Evolutionary conservation across 35 echinoderm and acorn worm genomes (phyloP).

Genomic region (Heliocidaris erythrogramma): DNA sequence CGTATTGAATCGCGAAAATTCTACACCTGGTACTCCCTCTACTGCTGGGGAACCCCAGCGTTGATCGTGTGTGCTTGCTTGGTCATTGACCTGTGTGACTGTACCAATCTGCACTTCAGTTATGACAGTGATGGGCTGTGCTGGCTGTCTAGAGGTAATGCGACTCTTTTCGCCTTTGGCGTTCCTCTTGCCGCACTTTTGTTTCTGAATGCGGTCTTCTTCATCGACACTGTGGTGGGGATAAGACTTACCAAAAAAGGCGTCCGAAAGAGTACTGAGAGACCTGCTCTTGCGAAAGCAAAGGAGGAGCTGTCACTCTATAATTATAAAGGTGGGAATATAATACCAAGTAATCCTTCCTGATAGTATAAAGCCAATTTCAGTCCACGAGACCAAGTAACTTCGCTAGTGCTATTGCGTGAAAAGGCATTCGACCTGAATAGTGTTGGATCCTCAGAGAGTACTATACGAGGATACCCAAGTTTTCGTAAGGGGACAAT

Average conservation of each 20-base stretch:
- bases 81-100: background rate
- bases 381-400: no score
- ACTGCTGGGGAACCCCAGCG: background rate
- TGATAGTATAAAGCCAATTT: no score
- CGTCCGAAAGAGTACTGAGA: background rate
- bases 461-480: no score
- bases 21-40: background rate
- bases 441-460: no score
- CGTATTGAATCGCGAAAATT: background rate
- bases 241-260: background rate
- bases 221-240: background rate
- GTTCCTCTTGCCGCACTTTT: background rate
- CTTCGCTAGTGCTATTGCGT: no score
- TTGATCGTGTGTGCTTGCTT: background rate
- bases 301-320: background rate
- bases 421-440: no score
- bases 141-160: background rate
- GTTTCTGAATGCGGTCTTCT: background rate
- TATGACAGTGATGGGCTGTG: background rate
- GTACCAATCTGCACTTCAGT: background rate
- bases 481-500: no score
- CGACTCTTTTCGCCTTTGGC: background rate
- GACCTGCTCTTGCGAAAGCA: background rate
- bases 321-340: background rate
- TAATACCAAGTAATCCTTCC: no score